A percentile compares a stretch with the other conserved stretches of the same genome.
These are phyloP conservation scores for Baccha elongata DNA, from an alignment of 2,888 invertebrate species.

Conservation along the genomic window DNA sequence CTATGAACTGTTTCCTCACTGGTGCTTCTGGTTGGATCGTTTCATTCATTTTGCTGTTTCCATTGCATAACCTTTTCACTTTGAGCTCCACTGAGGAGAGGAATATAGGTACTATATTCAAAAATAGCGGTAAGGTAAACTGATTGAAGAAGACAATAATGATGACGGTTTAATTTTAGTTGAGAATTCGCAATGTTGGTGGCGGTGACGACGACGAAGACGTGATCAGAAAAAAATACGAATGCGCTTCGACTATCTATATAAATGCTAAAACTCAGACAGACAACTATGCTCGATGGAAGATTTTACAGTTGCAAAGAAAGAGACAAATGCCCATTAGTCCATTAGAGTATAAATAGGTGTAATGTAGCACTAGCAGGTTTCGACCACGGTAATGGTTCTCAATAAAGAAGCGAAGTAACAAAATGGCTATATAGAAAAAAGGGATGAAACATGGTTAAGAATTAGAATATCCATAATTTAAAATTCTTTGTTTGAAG, in stretches of 20 bases:
- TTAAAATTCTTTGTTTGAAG: background rate
- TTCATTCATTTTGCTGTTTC: constrained; percentile 42
- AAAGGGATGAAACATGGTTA: constrained; percentile 47
- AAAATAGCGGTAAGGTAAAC: constrained; percentile 48
- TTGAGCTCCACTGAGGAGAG: constrained; percentile 19
- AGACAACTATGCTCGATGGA: constrained; percentile 8
- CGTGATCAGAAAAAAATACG: constrained; percentile 41
- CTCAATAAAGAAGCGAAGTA: constrained; percentile 22
- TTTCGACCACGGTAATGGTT: constrained; percentile 49
- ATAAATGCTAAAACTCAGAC: constrained; percentile 1
- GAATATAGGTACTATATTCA: constrained; percentile 15
- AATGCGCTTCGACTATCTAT: constrained; percentile 20
- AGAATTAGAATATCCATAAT: background rate
- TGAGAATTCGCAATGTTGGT: constrained; percentile 28
- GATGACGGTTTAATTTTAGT: constrained; percentile 19
- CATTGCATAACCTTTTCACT: constrained; percentile 66
- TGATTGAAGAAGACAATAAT: constrained; percentile 20
- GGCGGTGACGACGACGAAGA: background rate
- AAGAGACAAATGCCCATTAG: constrained; percentile 53
- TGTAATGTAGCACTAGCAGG: constrained; percentile 54
- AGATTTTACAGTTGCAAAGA: constrained; percentile 56
- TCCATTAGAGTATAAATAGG: constrained; percentile 50
- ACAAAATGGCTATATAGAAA: background rate
- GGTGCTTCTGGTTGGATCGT: constrained; percentile 57
- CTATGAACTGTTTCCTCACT: constrained; percentile 70